Base-by-base conservation (phyloP, 2,113 vertebrate species). In the Cyanoramphus novaezelandiae region DNA sequence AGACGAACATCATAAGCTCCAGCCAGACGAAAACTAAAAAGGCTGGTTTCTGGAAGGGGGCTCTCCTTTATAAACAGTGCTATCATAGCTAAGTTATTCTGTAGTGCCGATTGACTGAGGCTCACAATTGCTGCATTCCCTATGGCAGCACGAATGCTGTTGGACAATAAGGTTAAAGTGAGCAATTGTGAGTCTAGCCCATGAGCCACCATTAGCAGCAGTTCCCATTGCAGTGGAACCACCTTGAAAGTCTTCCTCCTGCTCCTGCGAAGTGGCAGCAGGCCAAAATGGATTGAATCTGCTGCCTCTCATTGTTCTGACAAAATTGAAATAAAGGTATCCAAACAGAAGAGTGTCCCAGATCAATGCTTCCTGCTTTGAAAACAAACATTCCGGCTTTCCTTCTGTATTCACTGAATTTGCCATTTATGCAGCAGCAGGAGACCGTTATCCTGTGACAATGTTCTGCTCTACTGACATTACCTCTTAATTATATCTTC, bases 401-500 rank as follows among this genome's bases (percentile, higher is more conserved):
- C 85, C 91, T 90, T 91, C 89, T 85, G 84, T 94, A 96, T 95
- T 95, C 96, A 94, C 82, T 77, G 47, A 85, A 79, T 88, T 95
- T 97, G 47, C 78, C 29, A 81, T 93, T 93, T 94, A 94, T 88
- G 64, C 33, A 86, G 91, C 94, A 95, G 92, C 93, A 90, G 92
- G 95, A 97, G 90, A 91, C 91, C 64, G 68, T 95, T 97, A 95
- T 88, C 92, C 60, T 94, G 91, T 90, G 82, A 97, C 96, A 97
- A 62, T 91, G 91, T 93, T 97, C 95, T 94, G 82, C 94, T 97
- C 87, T 87, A 44, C 75, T 93, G 89, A 95, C 96, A 93, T 95
- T 96, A 95, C 95, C 71, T 97, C 94, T 96, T 97, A 95, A 97
- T 97, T 97, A 95, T 95, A 95, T 93, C 94, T 97, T 95, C 95